Percentiles rank a stretch among this genome's conserved stretches.
These are phyloP conservation scores for Psittacus erithacus DNA, from an alignment of 2,113 vertebrate species.

Conservation along the genomic window DNA sequence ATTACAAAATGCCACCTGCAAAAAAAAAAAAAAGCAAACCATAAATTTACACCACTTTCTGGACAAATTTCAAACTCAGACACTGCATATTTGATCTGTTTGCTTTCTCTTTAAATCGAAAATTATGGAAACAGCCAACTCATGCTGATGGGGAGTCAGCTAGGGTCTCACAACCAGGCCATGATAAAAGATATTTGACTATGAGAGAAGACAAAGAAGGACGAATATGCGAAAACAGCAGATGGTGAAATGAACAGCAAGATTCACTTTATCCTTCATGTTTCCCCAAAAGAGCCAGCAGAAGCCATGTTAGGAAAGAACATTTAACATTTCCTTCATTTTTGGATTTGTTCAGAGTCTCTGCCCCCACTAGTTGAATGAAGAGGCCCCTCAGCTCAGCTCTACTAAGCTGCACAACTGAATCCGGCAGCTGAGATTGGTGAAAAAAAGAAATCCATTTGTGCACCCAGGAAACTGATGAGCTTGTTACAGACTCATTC, in stretches of 20 bases:
- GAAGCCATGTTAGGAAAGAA: background rate
- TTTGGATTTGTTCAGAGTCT: background rate
- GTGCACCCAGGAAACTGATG: background rate
- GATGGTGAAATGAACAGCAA: background rate
- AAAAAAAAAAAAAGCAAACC: constrained; percentile 13
- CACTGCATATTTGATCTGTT: background rate
- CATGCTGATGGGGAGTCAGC: background rate
- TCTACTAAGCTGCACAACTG: background rate
- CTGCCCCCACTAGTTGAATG: background rate
- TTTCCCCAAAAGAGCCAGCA: background rate
- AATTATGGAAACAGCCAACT: background rate
- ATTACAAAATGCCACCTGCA: background rate
- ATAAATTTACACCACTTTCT: background rate
- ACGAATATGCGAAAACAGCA: background rate
- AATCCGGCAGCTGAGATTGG: background rate
- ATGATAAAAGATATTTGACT: background rate
- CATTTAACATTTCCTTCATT: background rate
- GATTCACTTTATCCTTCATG: background rate
- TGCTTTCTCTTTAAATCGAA: constrained; percentile 50
- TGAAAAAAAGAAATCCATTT: background rate
- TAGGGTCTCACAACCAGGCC: background rate
- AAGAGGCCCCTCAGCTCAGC: background rate
- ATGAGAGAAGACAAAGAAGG: background rate
- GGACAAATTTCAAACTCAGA: background rate
- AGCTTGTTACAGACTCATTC: background rate